A percentile compares a stretch with the other conserved stretches of the same genome.
Conservation (phyloP, 2,888 invertebrate species). For the Polylopha cassiicola region DNA sequence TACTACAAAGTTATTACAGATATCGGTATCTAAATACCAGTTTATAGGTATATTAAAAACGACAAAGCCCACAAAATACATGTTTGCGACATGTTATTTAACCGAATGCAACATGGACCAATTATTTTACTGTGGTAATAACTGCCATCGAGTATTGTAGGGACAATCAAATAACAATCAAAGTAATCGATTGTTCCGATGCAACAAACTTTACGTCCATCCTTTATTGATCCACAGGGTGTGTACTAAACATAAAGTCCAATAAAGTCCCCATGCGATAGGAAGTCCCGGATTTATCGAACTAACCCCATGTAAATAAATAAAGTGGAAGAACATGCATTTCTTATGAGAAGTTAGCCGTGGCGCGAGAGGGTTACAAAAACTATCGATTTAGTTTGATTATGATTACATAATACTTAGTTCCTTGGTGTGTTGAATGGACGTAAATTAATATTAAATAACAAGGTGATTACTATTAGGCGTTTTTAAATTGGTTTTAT, state of each 20-base stretch:
- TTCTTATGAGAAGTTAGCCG: conserved; percentile 61
- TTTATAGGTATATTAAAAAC: too few relatives aligned
- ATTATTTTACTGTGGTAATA: conserved; percentile 18
- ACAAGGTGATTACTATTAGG: not conserved
- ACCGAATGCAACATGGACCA: conserved; percentile 6
- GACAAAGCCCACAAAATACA: not conserved
- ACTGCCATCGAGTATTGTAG: conserved; percentile 5
- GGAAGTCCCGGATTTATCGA: conserved; percentile 72
- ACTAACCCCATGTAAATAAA: conserved; percentile 75
- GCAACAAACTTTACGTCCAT: conserved; percentile 49
- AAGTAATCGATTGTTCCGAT: conserved; percentile 31
- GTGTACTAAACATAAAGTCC: conserved; percentile 72
- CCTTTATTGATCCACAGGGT: conserved; percentile 64
- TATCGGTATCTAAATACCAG: too few relatives aligned
- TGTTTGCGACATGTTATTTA: conserved; percentile 5
- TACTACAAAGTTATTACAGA: too few relatives aligned
- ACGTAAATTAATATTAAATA: too few relatives aligned
- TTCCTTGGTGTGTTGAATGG: conserved; percentile 6
- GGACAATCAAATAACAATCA: conserved; percentile 26
- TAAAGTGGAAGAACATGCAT: conserved; percentile 70
- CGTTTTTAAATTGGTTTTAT: too few relatives aligned
- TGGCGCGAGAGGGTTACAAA: conserved; percentile 52
- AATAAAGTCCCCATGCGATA: conserved; percentile 69
- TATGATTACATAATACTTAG: conserved; percentile 43
- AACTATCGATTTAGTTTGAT: conserved; percentile 55